Base-by-base conservation (phyloP, 2,888 invertebrate genomes). In the Melolontha melolontha region DNA sequence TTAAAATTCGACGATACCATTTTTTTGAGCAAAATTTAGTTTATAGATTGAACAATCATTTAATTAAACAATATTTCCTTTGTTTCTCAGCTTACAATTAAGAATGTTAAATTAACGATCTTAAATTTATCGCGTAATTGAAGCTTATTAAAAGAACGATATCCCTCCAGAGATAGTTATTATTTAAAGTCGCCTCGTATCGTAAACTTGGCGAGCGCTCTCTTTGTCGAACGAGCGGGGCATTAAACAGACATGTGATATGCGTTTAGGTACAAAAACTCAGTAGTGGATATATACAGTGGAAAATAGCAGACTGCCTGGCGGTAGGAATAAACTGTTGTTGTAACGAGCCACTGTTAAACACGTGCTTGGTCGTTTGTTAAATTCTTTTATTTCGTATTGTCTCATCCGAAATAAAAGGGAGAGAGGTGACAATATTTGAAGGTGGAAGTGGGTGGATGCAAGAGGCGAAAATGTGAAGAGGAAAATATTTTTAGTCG, bases 261-360 rank as follows among this genome's bases (percentile, higher is more conserved):
- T 63, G 41, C 51, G 69, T 63, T 65, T 70, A 68, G 66, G 70
- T 52, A 71, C 71, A 73, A 73, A 74, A 74, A 72, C 71, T 66
- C 51, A 57, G 68, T 57, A 68, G 68, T 67, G 66, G 59, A 47
- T 62, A 62, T 62, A 34, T 47, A 68, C 67, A 67, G 70, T 70
- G 71, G 73, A 73, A 74, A 72, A 72, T 70, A 70, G 74, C 73
- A 75, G 75, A 75, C 75, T 75, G 75, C 75, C 71, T 75, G 75
- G 75, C 75, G 73, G 68, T 73, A 65, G 70, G 55, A 72, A 70
- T 70, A 68, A 72, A 70, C 72, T 74, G 69, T 70, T 71, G 71
- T 67, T 73, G 73, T 66, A 70, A 66, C 72, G 70, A 70, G 73
- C 69, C 64, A 72, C 71, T 72, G 71, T 74, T 73, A 72, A 72